Evolutionary conservation across 2,888 invertebrate species (phyloP).

Genomic region (Phytoseiulus persimilis): DNA sequence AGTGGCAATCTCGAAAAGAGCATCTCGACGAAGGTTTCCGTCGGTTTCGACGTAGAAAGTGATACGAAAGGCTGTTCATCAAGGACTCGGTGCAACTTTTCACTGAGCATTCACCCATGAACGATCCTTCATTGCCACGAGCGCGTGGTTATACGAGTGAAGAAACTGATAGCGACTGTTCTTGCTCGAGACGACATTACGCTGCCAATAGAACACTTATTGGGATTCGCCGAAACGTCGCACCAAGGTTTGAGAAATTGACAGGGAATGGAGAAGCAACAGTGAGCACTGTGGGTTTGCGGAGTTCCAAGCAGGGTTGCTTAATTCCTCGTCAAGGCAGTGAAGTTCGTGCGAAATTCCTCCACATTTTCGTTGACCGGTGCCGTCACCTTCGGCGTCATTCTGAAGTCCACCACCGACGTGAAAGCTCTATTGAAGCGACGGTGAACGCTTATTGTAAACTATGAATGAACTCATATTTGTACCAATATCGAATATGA

Average conservation of each 20-base stretch:
- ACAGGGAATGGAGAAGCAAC: neutral
- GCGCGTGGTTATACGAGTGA: neutral
- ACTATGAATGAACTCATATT: neutral
- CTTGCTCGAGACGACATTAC: neutral
- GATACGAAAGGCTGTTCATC: neutral
- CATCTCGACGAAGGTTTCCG: neutral
- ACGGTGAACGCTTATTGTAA: neutral
- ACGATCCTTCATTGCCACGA: neutral
- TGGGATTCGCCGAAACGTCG: neutral
- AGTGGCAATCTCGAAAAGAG: neutral
- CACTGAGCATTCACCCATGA: too few relatives aligned
- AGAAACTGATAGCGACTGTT: neutral
- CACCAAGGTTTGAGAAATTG: too few relatives aligned
- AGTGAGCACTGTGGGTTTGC: neutral
- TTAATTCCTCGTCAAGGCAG: neutral
- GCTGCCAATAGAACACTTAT: neutral
- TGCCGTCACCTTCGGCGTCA: neutral
- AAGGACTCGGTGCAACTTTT: too few relatives aligned
- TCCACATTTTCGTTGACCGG: neutral
- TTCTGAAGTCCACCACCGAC: neutral
- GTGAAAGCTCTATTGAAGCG: neutral
- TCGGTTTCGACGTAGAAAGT: neutral
- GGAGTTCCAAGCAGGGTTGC: neutral
- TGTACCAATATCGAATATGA: neutral
- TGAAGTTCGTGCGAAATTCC: neutral